Evolutionary conservation across 2,113 vertebrate genomes (phyloP).

Genomic region (Donacobius atricapilla): DNA sequence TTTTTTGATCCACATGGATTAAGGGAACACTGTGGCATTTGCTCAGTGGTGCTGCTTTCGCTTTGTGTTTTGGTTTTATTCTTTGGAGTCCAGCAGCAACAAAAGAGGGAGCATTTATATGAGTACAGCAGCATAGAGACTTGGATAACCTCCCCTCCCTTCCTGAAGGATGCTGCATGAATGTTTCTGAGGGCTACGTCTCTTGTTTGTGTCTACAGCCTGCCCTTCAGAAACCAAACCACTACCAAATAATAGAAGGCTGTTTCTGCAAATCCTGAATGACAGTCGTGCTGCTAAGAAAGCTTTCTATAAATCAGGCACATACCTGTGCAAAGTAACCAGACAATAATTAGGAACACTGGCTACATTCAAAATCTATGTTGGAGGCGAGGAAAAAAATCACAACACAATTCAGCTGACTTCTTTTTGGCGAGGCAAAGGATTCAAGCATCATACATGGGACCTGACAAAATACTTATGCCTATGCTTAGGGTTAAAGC

Average conservation of each 20-base stretch:
- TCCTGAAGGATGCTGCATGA: conserved; percentile 45
- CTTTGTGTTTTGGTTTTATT: conserved; percentile 71
- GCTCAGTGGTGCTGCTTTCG: conserved; percentile 57
- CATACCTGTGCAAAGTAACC: conserved; percentile 14
- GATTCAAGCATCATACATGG: not conserved
- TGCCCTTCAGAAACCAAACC: conserved; percentile 45
- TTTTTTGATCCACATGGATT: conserved; percentile 74
- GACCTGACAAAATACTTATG: not conserved
- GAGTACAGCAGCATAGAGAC: conserved; percentile 51
- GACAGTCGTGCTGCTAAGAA: not conserved
- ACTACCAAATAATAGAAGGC: conserved; percentile 5
- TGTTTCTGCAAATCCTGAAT: conserved; percentile 55
- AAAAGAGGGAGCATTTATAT: conserved; percentile 71
- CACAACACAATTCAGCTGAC: not conserved
- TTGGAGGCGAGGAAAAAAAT: not conserved
- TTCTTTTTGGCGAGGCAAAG: not conserved
- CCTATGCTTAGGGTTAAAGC: not conserved
- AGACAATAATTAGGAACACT: not conserved
- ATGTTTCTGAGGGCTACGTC: conserved; percentile 53
- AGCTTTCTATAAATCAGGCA: not conserved
- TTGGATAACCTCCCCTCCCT: conserved; percentile 53
- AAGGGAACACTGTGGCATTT: conserved; percentile 72
- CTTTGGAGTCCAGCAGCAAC: conserved; percentile 65
- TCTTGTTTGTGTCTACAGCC: conserved; percentile 51
- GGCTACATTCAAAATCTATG: not conserved